Evolutionary conservation across 2,113 vertebrate genomes (phyloP), one percentile per base, ranked within the genome.

Genomic region (Caretta caretta): DNA sequence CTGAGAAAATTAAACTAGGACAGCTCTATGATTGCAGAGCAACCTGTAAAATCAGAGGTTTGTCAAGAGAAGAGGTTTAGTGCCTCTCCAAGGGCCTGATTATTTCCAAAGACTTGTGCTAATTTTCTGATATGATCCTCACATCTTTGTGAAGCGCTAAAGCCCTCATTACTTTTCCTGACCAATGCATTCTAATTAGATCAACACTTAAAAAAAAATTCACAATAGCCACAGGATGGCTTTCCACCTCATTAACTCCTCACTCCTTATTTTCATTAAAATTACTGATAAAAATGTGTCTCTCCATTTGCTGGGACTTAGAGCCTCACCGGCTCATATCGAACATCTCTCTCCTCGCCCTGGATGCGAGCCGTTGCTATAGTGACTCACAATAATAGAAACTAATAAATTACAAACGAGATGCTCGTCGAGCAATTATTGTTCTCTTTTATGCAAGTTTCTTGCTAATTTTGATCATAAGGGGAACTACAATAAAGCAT

Each of bases 221-320:
- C 98, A 98, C 98, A 98, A 98, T 98, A 98, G 98, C 98, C 98
- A 98, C 98, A 98, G 98, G 98, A 98, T 92, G 94, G 98, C 98
- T 98, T 98, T 99, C 98, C 98, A 99, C 99, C 98, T 98, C 98
- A 99, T 99, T 99, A 99, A 98, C 98, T 98, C 98, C 98, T 98
- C 98, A 98, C 98, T 98, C 98, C 98, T 99, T 99, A 99, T 99
- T 98, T 99, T 98, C 98, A 98, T 98, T 98, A 98, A 98, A 98
- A 98, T 99, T 98, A 99, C 98, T 98, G 98, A 99, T 99, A 98
- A 99, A 99, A 98, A 97, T 97, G 97, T 98, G 98, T 98, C 97
- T 98, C 98, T 99, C 98, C 98, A 98, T 98, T 99, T 98, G 98
- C 98, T 97, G 97, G 98, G 98, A 97, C 97, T 94, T 11, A 93